A percentile compares a stretch with the other conserved stretches of the same genome.
Conservation (phyloP, 2,888 invertebrate species). For the Nemotelus pantherinus region DNA sequence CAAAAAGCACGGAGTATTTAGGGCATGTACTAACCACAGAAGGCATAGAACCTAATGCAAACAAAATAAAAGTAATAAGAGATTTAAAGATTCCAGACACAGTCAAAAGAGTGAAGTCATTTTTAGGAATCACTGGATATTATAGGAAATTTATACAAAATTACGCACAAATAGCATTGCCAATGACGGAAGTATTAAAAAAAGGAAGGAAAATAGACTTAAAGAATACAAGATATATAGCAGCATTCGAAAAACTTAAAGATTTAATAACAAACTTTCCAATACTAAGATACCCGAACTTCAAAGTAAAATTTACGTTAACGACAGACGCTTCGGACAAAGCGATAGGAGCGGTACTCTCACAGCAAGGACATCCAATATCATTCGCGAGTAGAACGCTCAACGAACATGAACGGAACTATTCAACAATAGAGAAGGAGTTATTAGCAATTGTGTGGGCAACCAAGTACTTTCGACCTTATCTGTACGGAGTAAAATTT, state of each 20-base stretch:
- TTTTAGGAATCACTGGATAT: slow-evolving; percentile 7
- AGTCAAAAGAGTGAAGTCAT: slow-evolving; percentile 52
- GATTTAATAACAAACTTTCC: background rate
- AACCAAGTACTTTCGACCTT: slow-evolving; percentile 58
- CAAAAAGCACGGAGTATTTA: slow-evolving; percentile 46
- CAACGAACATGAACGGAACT: slow-evolving; percentile 53
- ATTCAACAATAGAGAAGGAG: slow-evolving; percentile 58
- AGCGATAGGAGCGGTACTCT: slow-evolving; percentile 55
- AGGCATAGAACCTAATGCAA: slow-evolving; percentile 55
- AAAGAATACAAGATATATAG: background rate
- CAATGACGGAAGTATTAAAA: slow-evolving; percentile 51
- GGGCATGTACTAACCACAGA: slow-evolving; percentile 56
- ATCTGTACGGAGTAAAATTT: slow-evolving; percentile 52
- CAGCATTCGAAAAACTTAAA: slow-evolving; percentile 1
- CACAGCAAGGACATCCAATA: slow-evolving; percentile 54
- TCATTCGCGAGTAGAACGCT: slow-evolving; percentile 47
- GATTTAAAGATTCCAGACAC: slow-evolving; percentile 53
- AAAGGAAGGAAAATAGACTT: background rate
- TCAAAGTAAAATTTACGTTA: slow-evolving; percentile 54
- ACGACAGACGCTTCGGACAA: slow-evolving; percentile 55
- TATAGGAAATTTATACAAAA: slow-evolving; percentile 13
- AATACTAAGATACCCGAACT: slow-evolving; percentile 54
- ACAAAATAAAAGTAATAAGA: slow-evolving; percentile 54
- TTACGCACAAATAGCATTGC: slow-evolving; percentile 10
- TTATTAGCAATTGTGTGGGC: slow-evolving; percentile 57